Evolutionary conservation across 2,797 vertebrate genomes (phyloP).

Genomic region (Silurus aristotelis): DNA sequence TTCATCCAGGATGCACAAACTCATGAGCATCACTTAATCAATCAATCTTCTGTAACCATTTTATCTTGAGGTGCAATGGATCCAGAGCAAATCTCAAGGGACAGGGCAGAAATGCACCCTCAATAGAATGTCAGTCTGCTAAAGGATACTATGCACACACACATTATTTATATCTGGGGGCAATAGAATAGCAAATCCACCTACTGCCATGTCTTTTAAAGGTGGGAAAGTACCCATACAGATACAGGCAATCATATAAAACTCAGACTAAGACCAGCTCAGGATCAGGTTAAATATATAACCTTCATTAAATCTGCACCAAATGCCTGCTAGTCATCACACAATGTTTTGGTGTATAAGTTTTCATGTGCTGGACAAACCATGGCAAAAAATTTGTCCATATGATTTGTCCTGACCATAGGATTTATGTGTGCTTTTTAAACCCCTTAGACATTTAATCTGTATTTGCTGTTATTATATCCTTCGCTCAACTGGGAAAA

Average conservation of each 20-base stretch:
- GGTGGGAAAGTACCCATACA: neutral
- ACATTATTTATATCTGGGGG: neutral
- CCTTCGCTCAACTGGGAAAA: too few relatives aligned
- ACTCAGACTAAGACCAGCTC: neutral
- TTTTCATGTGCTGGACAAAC: too few relatives aligned
- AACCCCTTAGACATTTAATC: too few relatives aligned
- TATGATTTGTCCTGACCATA: too few relatives aligned
- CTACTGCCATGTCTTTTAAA: neutral
- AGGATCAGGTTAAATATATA: neutral
- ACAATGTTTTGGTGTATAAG: neutral
- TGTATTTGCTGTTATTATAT: too few relatives aligned
- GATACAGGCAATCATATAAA: neutral
- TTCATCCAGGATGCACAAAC: neutral
- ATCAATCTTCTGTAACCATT: conserved; percentile 1
- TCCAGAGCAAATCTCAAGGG: neutral
- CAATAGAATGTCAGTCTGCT: neutral
- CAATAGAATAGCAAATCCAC: neutral
- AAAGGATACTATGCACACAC: neutral
- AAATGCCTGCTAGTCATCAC: neutral
- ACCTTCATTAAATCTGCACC: neutral
- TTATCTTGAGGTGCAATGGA: neutral
- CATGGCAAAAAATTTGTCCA: too few relatives aligned
- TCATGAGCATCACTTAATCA: neutral
- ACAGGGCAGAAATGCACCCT: neutral
- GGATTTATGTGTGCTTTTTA: too few relatives aligned